Percentiles rank a stretch among this genome's conserved stretches.
Evolutionary conservation across 2,113 vertebrate genomes (phyloP).

Genomic region (Polyodon spathula): DNA sequence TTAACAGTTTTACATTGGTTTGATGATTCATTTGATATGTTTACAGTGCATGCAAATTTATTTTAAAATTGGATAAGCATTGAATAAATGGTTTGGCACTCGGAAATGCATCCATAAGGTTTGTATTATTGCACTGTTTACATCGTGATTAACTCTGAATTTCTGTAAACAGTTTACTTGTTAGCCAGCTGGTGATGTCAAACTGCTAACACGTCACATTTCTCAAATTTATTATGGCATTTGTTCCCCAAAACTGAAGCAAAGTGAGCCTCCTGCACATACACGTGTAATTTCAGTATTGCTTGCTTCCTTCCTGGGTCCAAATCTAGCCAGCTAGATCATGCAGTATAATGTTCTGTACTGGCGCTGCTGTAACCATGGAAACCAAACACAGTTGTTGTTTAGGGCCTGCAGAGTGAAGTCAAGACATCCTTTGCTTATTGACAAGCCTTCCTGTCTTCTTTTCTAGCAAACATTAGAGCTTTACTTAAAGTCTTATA

Average conservation of each 20-base stretch:
- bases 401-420: slow-evolving; percentile 34
- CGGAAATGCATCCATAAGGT: slow-evolving; percentile 13
- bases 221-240: slow-evolving; percentile 13
- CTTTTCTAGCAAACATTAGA: slow-evolving; percentile 16
- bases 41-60: no score
- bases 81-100: slow-evolving; percentile 13
- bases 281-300: no score
- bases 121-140: slow-evolving; percentile 15
- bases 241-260: neutral
- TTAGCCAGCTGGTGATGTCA: slow-evolving; percentile 25
- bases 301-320: no score
- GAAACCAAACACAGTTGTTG: slow-evolving; percentile 53
- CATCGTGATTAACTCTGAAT: slow-evolving; percentile 13
- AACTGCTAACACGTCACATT: slow-evolving; percentile 13
- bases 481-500: slow-evolving; percentile 15
- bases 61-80: no score
- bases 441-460: slow-evolving; percentile 14
- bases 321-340: slow-evolving; percentile 26
- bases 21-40: no score
- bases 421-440: slow-evolving; percentile 21
- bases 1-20: no score
- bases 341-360: slow-evolving; percentile 13
- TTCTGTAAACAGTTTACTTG: slow-evolving; percentile 19
- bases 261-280: neutral
- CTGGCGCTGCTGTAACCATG: slow-evolving; percentile 32